Base-by-base conservation (phyloP, 2,797 vertebrate genomes). In the Spatula clypeata region DNA sequence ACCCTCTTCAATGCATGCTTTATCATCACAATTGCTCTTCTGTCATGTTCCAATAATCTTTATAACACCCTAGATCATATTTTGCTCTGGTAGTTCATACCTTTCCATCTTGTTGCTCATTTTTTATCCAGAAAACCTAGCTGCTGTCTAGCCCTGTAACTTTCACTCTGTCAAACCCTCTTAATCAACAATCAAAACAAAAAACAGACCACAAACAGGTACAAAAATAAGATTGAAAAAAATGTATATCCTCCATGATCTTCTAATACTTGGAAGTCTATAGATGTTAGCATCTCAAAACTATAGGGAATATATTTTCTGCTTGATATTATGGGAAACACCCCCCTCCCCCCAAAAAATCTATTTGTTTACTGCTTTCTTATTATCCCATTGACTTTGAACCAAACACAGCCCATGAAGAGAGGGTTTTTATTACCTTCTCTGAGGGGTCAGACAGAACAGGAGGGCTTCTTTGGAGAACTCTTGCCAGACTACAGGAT, bases 31-130 rank as follows among this genome's bases (percentile, higher is more conserved):
- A 64, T 23, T 88, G 19, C 32, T 93, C 65, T 61, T 60, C 83
- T 80, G 40, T 65, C 72, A 57, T 40, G 65, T 88, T 96, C 40
- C 32, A 88, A n/a, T 76, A 86, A 83, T 26, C 27, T 49, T 90
- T 49, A 70, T 69, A 85, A 85, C 4, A 32, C 11, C 58, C 42
- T 51, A 42, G 58, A 86, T 86, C 12, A 62, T 42, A 69, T 75
- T 88, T 71, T 82, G 51, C 45, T 89, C 51, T 47, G 27, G 49
- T 60, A 73, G 53, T 34, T 85, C 75, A 38, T 9, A 31, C 24
- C 8, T 21, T 91, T 93, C 72, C 9, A 1, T 47, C 36, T 57
- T 20, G 4, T 32, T 80, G 24, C 13, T 72, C 73, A 31, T 32
- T 17, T 77, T 90, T 88, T 51, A 61, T 9, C 17, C 12, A 69